Base-by-base conservation (phyloP, 2,888 invertebrate species). In the Diplolepis rosae region DNA sequence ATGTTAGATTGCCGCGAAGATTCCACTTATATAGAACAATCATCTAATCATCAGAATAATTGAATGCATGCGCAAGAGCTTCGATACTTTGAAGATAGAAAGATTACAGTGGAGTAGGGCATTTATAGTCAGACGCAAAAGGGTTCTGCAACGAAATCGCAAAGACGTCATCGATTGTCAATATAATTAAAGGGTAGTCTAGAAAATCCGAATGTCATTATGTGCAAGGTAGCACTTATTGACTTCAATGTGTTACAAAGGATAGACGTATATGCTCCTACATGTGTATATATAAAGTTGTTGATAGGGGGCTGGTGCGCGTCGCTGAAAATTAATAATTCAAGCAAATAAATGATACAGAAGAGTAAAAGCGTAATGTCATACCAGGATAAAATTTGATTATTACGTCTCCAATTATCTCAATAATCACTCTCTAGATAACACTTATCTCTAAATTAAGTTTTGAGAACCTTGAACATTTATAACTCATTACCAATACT, bases 91-190 rank as follows among this genome's bases (percentile, higher is more conserved):
- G n/a, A n/a, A n/a, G n/a, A n/a, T n/a, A n/a, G n/a, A n/a, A n/a
- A n/a, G n/a, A n/a, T n/a, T 39, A 39, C 61, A 61, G 61, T 61
- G 39, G 61, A 61, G 39, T 39, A 61, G 61, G 61, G 39, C 61
- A 61, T 18, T 24, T 61, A 61, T 61, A 24, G 61, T 61, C 61
- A 61, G 61, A 39, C 61, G n/a, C n/a, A 22, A 24, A 39, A 61
- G n/a, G 24, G 13, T 13, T 39, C 13, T 61, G 13, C 7, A 5
- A n/a, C 6, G 24, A 24, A 61, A 6, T 54, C 32, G n/a, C 13
- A 39, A 61, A 39, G 3, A 3, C 1, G 1, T 11, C 18, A 48
- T 48, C 45, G 45, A 15, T 22, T 48, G 22, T 48, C 45, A 48
- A 11, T 22, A 9, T 48, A 48, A 48, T 22, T 45, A 5, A 9